phyloP scores from a whole-genome alignment of 2,797 vertebrate species.

The Melanotaenia pygmaea region DNA sequence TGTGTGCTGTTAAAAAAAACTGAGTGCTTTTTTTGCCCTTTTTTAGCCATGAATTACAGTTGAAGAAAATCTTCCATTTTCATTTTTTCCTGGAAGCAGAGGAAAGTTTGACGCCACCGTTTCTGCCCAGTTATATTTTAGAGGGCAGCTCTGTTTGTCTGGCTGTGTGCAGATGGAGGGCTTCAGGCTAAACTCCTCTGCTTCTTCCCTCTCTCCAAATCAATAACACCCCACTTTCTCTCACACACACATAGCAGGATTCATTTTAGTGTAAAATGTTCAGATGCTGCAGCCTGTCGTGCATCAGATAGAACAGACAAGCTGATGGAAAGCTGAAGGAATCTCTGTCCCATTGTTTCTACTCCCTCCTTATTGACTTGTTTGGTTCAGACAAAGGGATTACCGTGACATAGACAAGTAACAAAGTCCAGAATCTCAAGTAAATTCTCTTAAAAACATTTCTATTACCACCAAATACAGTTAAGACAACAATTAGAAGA shows the following conservation, averaged over 20 bases:
- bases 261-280: conserved; percentile 45
- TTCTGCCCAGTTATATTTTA: not conserved
- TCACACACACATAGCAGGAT: conserved; percentile 1
- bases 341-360: conserved; percentile 22
- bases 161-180: conserved; percentile 38
- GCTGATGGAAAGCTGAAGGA: conserved; percentile 27
- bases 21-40: no score
- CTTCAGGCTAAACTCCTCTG: conserved; percentile 45
- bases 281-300: conserved; percentile 54
- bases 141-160: conserved; percentile 37
- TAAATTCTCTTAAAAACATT: no score
- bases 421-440: no score
- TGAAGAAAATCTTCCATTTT: no score
- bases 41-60: no score
- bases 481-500: no score
- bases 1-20: no score
- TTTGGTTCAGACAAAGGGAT: no score
- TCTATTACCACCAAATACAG: no score
- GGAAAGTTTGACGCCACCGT: conserved; percentile 1
- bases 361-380: not conserved
- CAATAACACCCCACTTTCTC: conserved; percentile 32
- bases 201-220: conserved; percentile 42
- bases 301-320: conserved; percentile 31
- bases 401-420: no score
- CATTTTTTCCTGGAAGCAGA: not conserved